Base-by-base conservation (phyloP, 2,113 vertebrate species). In the Vanacampus margaritifer region DNA sequence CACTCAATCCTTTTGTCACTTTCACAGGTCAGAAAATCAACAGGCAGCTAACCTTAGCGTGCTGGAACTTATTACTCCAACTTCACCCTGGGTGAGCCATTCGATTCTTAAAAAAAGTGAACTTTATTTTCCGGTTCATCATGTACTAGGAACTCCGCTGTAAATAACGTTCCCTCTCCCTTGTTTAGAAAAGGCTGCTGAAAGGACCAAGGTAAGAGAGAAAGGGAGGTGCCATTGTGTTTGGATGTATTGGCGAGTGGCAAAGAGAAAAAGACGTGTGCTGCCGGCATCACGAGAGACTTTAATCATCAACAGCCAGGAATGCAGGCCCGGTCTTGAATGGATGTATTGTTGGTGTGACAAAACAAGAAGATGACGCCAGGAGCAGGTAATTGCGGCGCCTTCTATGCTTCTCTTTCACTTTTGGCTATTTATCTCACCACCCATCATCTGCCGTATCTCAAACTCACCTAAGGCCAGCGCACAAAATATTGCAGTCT, bases 281-380 rank as follows among this genome's bases (percentile, higher is more conserved):
- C 61, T 78, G 21, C 11, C 41, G 54, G 68, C 72, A 68, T 69
- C 75, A 74, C 64, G 61, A 62, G 46, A 75, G 62, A 69, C 79
- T 89, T 87, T 84, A 76, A 85, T 89, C 82, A 78, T 76, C 65
- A 68, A 54, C 57, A 21, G 63, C 68, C 63, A 74, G 58, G 71
- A 79, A 76, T 69, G 46, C 26, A 41, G 26, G 36, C 37, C 5
- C 24, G 37, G 61, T 32, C 43, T 39, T 71, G 74, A 83, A 78
- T 71, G 39, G 72, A 72, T 64, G 59, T 6, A 63, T 63, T 84
- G 79, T 83, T 79, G 28, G 1, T 26, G 51, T 66, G 12, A 77
- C 37, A 78, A n/a, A 78, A 68, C 54, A 75, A 36, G 23, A 65
- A 17, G 45, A 68, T 17, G 56, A 68, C 9, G 45, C 62, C 66